Evolutionary conservation across 1,140 invertebrate genomes (phyloP), one percentile per base, ranked within the genome.

Genomic region (Eriocheir sinensis): DNA sequence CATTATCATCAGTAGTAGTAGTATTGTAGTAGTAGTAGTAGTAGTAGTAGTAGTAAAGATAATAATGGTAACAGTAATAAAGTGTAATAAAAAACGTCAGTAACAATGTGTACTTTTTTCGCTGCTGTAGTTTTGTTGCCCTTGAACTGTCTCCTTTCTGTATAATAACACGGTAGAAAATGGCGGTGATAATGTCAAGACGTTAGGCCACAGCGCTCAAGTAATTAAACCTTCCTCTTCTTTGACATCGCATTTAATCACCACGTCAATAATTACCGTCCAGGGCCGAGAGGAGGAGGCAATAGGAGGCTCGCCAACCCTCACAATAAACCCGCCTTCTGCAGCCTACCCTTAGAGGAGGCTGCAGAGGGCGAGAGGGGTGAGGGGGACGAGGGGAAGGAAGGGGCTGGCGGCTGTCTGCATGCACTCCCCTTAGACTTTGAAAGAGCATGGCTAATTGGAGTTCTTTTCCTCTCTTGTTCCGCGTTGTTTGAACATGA

Each of bases 381-480:
- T 72, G 53, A 12, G 53, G 27, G 27, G 27, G 53, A 27, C 53
- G 27, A 12, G 27, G 27, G 53, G 53, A 72, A 72, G 27, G 53
- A 27, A 72, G 53, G 53, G 81, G 38, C 9, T 85, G 34, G 41
- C 88, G 53, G 41, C 88, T 32, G 9, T 41, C 88, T 53, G 44
- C 88, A 36, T 89, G 48, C 44, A 89, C 9, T 48, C 53, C 88
- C 30, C n/a, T 89, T 53, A 30, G 41, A 53, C 48, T n/a, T 53
- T 89, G 53, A 89, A 89, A 89, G 44, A 89, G 44, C 88, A 53
- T 89, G 88, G n/a, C 53, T 89, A 89, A 89, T 32, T 89, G 88
- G 44, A 53, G 85, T 88, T 88, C 88, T 53, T 34, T 89, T 53
- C 27, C n/a, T 53, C 44, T 36, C 86, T 89, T 53, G n/a, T 89